Percentiles rank a stretch among this genome's conserved stretches.
Conservation (phyloP, 1,140 invertebrate species). For the Ephestia elutella region DNA sequence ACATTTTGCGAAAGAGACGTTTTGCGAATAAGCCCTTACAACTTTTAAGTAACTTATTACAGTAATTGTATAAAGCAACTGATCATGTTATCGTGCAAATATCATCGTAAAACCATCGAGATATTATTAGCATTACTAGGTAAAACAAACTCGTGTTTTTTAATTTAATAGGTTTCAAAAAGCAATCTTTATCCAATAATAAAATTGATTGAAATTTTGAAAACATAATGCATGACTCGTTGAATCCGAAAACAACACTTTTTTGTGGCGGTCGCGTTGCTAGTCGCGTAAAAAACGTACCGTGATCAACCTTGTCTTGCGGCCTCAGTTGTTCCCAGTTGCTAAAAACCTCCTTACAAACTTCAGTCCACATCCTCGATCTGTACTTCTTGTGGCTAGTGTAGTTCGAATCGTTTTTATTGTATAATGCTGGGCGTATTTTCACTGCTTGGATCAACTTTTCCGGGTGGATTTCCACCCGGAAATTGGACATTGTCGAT, state of each 20-base stretch:
- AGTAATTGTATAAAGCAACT: too few relatives aligned
- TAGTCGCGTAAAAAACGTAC: constrained; percentile 18
- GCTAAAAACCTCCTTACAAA: constrained; percentile 27
- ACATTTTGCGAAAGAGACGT: too few relatives aligned
- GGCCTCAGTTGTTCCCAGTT: constrained; percentile 25
- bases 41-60: too few relatives aligned
- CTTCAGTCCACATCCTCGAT: constrained; percentile 29
- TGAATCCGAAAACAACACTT: neutral
- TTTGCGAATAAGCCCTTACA: too few relatives aligned
- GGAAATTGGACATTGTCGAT: constrained; percentile 17
- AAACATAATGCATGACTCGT: too few relatives aligned
- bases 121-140: too few relatives aligned
- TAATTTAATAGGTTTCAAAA: too few relatives aligned
- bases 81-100: neutral
- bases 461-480: constrained; percentile 20
- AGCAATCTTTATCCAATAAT: too few relatives aligned
- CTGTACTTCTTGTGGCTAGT: constrained; percentile 29
- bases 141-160: too few relatives aligned
- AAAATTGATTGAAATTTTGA: too few relatives aligned
- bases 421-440: constrained; percentile 27
- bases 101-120: too few relatives aligned
- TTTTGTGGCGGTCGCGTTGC: neutral
- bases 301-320: constrained; percentile 27
- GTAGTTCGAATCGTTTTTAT: constrained; percentile 26
- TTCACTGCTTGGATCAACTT: constrained; percentile 29